Conservation (phyloP, 2,113 vertebrate genomes). For the Noctilio leporinus region DNA sequence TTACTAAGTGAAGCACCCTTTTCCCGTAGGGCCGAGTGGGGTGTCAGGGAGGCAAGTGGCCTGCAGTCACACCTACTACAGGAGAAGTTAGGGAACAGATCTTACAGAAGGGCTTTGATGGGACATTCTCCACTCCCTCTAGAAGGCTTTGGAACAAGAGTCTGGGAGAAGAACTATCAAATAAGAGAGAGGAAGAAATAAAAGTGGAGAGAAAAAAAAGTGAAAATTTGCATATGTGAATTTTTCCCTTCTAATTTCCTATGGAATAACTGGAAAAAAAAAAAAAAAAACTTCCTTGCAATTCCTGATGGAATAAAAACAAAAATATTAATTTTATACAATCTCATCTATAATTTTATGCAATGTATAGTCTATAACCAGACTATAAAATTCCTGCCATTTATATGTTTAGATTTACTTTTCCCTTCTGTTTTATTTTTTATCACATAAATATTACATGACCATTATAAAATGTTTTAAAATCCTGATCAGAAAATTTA, state of each 20-base stretch:
- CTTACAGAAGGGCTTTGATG: neutral
- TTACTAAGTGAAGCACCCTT: neutral
- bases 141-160: neutral
- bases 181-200: neutral
- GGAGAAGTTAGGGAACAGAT: neutral
- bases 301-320: neutral
- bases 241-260: neutral
- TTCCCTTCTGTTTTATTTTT: neutral
- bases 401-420: neutral
- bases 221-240: neutral
- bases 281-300: neutral
- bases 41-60: neutral
- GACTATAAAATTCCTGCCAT: neutral
- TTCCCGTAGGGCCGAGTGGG: neutral
- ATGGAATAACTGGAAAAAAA: neutral
- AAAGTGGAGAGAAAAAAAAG: neutral
- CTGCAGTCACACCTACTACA: accelerated
- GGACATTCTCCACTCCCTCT: neutral
- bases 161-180: neutral
- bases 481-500: neutral
- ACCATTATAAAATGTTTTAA: neutral
- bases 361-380: neutral
- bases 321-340: neutral
- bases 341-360: neutral
- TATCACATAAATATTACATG: neutral